Conservation (phyloP, 1,140 invertebrate species). For the Penaeus indicus region DNA sequence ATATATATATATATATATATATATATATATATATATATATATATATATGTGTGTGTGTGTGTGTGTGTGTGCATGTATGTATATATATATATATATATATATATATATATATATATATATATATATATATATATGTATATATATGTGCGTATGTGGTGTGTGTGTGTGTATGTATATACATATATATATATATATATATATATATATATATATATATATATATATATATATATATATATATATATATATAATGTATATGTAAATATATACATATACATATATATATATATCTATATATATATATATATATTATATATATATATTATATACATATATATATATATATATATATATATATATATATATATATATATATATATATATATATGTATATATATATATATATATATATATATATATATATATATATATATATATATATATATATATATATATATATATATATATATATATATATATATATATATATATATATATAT, state of each 20-base stretch:
- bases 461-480: conserved; percentile 33
- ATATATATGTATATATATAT: conserved; percentile 8
- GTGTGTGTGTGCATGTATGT: neutral
- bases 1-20: conserved; percentile 8
- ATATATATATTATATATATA: neutral
- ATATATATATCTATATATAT: neutral
- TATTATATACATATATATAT: neutral
- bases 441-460: conserved; percentile 32
- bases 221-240: no score
- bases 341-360: neutral
- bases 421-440: conserved; percentile 20
- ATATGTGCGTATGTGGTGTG: neutral
- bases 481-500: neutral
- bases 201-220: neutral
- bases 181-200: neutral
- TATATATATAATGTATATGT: no score
- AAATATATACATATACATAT: neutral
- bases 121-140: neutral
- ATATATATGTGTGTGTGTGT: neutral
- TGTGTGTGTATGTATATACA: neutral
- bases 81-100: neutral
- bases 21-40: neutral
- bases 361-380: neutral
- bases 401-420: conserved; percentile 23
- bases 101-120: neutral